Conservation (phyloP, 2,113 vertebrate genomes). For the Stercorarius parasiticus region DNA sequence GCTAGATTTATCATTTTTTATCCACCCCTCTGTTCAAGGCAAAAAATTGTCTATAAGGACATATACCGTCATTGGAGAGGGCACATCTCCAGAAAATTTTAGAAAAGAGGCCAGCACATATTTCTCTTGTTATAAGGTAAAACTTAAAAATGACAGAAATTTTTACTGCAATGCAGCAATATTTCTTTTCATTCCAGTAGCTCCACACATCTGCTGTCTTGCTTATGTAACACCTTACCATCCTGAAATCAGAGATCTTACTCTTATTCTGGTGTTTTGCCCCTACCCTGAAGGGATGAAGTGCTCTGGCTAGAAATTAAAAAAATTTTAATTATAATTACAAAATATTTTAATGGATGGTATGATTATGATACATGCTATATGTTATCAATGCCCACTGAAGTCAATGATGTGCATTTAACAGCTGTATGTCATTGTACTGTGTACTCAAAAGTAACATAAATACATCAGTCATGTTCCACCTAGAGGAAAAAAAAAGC, state of each 20-base stretch:
- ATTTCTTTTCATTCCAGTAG: background rate
- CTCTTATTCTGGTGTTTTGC: background rate
- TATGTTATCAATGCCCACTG: background rate
- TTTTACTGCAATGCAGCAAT: conserved; percentile 30
- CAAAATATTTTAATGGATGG: background rate
- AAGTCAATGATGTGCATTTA: background rate
- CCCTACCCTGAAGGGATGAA: background rate
- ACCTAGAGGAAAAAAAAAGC: background rate
- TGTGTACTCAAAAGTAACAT: background rate
- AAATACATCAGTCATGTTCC: background rate
- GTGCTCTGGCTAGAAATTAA: background rate
- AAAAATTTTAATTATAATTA: background rate
- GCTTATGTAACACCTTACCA: background rate
- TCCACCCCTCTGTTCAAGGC: background rate
- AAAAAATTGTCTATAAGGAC: background rate
- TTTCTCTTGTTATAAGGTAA: background rate
- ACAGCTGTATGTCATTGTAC: background rate
- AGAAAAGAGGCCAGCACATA: background rate
- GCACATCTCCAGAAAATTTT: background rate
- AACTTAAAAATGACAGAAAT: background rate
- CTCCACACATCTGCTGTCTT: background rate
- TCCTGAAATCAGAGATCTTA: background rate
- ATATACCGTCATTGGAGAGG: background rate
- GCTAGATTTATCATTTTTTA: background rate
- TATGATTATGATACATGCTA: background rate